Base-by-base conservation (phyloP, 2,797 vertebrate genomes). In the Etheostoma nigrum region DNA sequence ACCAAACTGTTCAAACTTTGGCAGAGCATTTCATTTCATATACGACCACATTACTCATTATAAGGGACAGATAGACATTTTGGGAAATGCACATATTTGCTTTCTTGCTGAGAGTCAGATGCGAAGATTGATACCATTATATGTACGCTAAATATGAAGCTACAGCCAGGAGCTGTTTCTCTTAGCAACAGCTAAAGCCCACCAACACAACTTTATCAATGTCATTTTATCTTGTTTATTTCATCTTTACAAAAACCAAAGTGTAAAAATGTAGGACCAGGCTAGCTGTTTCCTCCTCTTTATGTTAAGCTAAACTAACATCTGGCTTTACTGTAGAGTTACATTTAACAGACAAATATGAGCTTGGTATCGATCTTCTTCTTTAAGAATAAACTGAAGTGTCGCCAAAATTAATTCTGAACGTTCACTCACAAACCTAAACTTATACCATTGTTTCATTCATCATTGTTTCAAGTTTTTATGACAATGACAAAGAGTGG, bases 401-500 rank as follows among this genome's bases (percentile, higher is more conserved):
- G 4, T 14, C 60, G 21, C 18, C 42, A 9, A 64, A 67, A 36
- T 48, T 16, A 66, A 42, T 63, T 36, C 48, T 40, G 27, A 69
- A 12, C 2, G 21, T 18, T 27, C 21, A 45, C 40, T 64, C 18
- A 57, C 19, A 45, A 55, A 6, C 10, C 12, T 3, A 57, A 36
- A 21, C 69, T 21, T 21, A n/a, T 19, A 16, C 19, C 18, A 49
- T 15, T 25, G 23, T 51, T 47, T 3, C 1, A 8, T 55, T n/a
- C 42, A 15, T 40, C 10, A 12, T 12, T 40, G 10, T 11, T 40
- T 40, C 10, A 54, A 59, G n/a, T 2, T 2, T 58, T 67, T 12
- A 47, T 64, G 25, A 12, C 44, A 61, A 66, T 49, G 47, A 71
- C 44, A 74, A 54, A 25, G 25, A 70, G 33, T 51, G 21, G 5